Evolutionary conservation across 1,140 invertebrate genomes (phyloP).

Genomic region (Elysia chlorotica): DNA sequence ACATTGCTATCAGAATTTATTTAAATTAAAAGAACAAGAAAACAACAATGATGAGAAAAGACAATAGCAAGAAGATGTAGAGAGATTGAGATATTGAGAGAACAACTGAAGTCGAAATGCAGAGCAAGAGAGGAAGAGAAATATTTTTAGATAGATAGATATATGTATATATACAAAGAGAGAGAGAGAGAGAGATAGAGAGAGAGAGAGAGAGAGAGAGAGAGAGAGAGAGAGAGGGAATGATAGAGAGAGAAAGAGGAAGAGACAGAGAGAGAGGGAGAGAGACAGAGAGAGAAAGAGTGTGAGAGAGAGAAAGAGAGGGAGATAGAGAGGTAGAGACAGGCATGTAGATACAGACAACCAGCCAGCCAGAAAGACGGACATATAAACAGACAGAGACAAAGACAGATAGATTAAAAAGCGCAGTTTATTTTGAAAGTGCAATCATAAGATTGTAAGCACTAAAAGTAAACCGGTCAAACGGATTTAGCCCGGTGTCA

Average conservation of each 20-base stretch:
- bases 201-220: constrained; percentile 12
- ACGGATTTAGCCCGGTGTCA: no score
- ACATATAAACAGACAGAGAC: neutral
- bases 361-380: neutral
- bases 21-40: neutral
- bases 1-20: neutral
- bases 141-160: constrained; percentile 1
- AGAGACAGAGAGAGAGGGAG: neutral
- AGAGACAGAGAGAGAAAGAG: neutral
- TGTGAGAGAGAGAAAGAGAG: neutral
- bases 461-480: no score
- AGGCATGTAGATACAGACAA: neutral
- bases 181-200: constrained; percentile 11
- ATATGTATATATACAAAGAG: constrained; percentile 3
- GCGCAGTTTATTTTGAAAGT: no score
- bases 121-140: neutral
- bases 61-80: neutral
- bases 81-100: constrained; percentile 3
- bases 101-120: neutral
- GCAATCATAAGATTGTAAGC: no score
- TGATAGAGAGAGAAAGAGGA: neutral
- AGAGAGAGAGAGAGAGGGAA: neutral
- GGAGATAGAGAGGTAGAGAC: neutral
- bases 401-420: no score
- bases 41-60: neutral